phyloP scores from a whole-genome alignment of 2,113 vertebrate species.

The Pangasianodon gigas region DNA sequence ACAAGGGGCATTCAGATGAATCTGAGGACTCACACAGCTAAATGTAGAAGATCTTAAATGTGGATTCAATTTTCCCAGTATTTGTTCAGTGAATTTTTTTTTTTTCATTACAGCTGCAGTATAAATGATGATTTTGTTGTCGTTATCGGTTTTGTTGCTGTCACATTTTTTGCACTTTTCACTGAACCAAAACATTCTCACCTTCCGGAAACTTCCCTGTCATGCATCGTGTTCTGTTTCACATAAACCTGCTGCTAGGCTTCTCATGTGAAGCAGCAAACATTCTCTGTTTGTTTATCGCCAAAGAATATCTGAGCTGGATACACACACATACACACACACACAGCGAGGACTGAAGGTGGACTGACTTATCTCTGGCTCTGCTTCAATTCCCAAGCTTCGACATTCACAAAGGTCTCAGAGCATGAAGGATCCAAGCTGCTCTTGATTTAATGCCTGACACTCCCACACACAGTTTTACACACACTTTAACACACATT shows the following conservation, averaged over 20 bases:
- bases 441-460: constrained; percentile 31
- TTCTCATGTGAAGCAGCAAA: background rate
- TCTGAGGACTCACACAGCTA: background rate
- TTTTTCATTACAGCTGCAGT: background rate
- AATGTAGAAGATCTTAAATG: background rate
- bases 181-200: background rate
- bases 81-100: background rate
- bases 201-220: background rate
- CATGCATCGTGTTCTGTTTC: constrained; percentile 10
- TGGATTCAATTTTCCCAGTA: background rate
- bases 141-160: constrained; percentile 18
- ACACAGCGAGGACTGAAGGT: constrained; percentile 4
- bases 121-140: constrained; percentile 3
- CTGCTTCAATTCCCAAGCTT: constrained; percentile 30
- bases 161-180: constrained; percentile 4
- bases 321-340: constrained; percentile 8
- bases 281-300: background rate
- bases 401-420: constrained; percentile 24
- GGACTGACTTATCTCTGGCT: constrained; percentile 26
- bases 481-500: constrained; percentile 11
- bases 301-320: constrained; percentile 9
- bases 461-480: constrained; percentile 3
- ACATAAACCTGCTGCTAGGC: constrained; percentile 10
- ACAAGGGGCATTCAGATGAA: background rate
- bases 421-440: constrained; percentile 29